Evolutionary conservation across 2,888 invertebrate species (phyloP).

Genomic region (Ophraella communa): DNA sequence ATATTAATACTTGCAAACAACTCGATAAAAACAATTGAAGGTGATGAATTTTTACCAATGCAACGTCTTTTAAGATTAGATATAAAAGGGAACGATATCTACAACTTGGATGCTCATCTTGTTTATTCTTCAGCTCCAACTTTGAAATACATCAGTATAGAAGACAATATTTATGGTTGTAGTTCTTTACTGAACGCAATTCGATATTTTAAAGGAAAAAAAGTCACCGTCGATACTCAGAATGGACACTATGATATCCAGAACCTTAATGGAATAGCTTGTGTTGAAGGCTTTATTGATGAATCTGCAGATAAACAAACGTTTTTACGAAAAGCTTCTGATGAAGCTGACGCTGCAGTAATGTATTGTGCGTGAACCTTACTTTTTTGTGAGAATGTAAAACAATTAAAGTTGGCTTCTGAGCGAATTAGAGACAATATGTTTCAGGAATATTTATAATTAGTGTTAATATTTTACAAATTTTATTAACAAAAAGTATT

Average conservation of each 20-base stretch:
- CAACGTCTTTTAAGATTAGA: conserved; percentile 49
- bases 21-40: conserved; percentile 47
- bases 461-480: no score
- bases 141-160: conserved; percentile 48
- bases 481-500: no score
- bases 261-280: conserved; percentile 55
- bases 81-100: conserved; percentile 51
- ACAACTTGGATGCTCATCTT: conserved; percentile 49
- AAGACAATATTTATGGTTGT: conserved; percentile 54
- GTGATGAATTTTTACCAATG: conserved; percentile 48
- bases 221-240: conserved; percentile 44
- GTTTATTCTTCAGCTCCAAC: conserved; percentile 48
- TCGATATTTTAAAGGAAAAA: conserved; percentile 47
- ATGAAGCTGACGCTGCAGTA: conserved; percentile 35
- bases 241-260: conserved; percentile 49
- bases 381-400: no score
- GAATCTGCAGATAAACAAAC: conserved; percentile 43
- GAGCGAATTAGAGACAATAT: no score
- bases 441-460: no score
- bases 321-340: conserved; percentile 44
- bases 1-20: conserved; percentile 51
- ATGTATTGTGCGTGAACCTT: conserved; percentile 6
- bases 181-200: conserved; percentile 46
- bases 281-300: conserved; percentile 44
- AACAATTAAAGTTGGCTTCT: no score